Evolutionary conservation across 2,113 vertebrate genomes (phyloP).

Genomic region (Apus apus): DNA sequence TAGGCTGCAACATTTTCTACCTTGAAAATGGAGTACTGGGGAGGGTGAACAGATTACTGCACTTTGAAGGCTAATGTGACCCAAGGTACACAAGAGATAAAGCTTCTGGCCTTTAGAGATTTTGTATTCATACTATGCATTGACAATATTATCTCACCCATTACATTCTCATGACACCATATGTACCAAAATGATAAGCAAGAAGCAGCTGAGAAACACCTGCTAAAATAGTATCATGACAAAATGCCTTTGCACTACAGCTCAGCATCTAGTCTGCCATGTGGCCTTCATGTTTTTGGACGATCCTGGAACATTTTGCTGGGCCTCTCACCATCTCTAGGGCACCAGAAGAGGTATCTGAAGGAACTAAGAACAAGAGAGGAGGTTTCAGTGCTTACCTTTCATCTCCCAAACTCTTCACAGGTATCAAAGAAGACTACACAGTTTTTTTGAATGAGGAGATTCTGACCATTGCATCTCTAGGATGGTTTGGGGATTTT

Average conservation of each 20-base stretch:
- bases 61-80: background rate
- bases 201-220: constrained; percentile 8
- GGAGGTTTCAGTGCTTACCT: background rate
- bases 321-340: background rate
- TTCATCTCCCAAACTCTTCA: background rate
- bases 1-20: background rate
- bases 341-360: background rate
- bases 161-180: background rate
- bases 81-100: background rate
- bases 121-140: background rate
- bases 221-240: background rate
- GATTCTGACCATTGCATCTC: background rate
- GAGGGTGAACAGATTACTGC: background rate
- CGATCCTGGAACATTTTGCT: background rate
- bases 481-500: background rate
- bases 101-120: background rate
- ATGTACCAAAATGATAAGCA: background rate
- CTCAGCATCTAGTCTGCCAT: background rate
- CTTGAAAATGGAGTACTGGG: background rate
- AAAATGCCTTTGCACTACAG: background rate
- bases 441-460: background rate
- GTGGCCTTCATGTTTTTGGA: background rate
- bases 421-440: background rate
- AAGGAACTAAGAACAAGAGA: background rate
- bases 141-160: background rate